Base-by-base conservation (phyloP, 2,797 vertebrate species). In the Falco berigora region DNA sequence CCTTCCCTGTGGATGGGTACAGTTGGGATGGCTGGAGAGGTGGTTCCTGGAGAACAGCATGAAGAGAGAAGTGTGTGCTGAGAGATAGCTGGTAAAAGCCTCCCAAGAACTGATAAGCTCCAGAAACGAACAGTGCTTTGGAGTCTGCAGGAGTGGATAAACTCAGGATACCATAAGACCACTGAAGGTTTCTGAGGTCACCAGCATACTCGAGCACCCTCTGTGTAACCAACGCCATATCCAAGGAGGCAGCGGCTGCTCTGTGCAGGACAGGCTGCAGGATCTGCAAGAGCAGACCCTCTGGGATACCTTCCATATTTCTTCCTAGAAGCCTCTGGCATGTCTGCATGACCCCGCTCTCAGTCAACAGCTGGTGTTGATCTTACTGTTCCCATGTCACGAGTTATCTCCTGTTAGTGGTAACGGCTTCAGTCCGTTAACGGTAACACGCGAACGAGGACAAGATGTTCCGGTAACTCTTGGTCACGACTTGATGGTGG, bases 171-270 rank as follows among this genome's bases (percentile, higher is more conserved):
- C 30, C 24, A 0, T 0, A 10, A 49, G 56, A 10, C 76, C n/a
- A 56, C 25, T 18, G 58, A 24, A n/a, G 14, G 61, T 38, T 83
- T 47, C 64, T 8, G 34, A 55, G 38, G 44, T 52, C 47, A 17
- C 11, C 1, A 4, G 47, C 36, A 34, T 25, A 1, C 30, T 42
- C 0, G 1, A 32, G 20, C 47, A 44, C 4, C 49, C 10, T 1
- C 50, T 10, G 23, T 19, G 47, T 28, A 18, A 28, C 24, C 55
- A 22, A 2, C 10, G 2, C 32, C 11, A 1, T 5, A 6, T 19
- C 49, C 59, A 21, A 25, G n/a, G 46, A 47, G 64, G 32, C 53
- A 20, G 30, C 1, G 5, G 22, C 42, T n/a, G 64, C 68, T 69
- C 52, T 7, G 59, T 9, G 38, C 1, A 1, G 38, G 52, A 12